Evolutionary conservation across 2,113 vertebrate species (phyloP), one percentile per base, ranked within the genome.

Genomic region (Myocastor coypus): DNA sequence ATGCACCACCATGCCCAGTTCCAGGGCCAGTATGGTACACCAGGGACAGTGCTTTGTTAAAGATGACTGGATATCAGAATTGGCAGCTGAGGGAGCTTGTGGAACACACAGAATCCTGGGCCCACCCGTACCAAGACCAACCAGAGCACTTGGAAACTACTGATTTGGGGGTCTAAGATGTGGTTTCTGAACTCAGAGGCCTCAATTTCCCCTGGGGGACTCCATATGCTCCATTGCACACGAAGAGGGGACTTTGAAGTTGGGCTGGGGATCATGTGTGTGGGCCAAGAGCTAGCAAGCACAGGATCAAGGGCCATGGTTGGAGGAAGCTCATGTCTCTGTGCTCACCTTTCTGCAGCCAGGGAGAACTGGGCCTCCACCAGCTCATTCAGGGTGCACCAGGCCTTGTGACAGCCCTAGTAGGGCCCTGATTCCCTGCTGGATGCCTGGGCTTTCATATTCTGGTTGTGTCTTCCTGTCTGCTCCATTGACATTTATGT

Each of bases 21-120:
- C 52, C 52, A 52, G 52, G 52, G 52, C 52, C 52, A 57, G 55
- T 3, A 19, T 57, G 55, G 17, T 46, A 46, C 46, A 8, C 46
- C 46, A 46, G 46, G 46, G 46, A 46, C n/a, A 20, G 14, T 1
- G 28, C 66, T 40, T 50, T 37, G 12, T n/a, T 14, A 26, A 14
- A 28, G 64, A 11, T 0, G 2, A 4, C 24, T 4, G 61, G 8
- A 20, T 40, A 13, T 34, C 26, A 5, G 24, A 1, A 1, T 6
- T 32, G 37, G 57, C 22, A 61, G 6, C 32, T 34, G 32, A 90
- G 50, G n/a, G 46, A 59, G 14, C 6, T 59, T 34, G 8, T 20
- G 64, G 59, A 12, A 55, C 77, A 55, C 50, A 5, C 28, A 42
- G 78, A 66, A 32, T 68, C 40, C 19, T 52, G 2, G 57, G 52